Conservation (phyloP, 1,140 invertebrate species). For the Trialeurodes vaporariorum region DNA sequence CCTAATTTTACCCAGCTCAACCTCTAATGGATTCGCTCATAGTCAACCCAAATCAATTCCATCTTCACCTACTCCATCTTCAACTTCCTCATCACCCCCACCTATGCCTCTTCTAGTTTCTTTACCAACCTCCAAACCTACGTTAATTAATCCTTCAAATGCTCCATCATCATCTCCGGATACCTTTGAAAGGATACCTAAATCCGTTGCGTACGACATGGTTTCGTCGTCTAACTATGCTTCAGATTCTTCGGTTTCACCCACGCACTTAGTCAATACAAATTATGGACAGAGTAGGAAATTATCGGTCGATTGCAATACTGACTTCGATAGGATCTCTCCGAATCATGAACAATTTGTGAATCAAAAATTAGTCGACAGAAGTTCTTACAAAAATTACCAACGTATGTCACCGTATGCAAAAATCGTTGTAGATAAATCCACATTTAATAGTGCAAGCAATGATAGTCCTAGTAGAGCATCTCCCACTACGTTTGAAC, state of each 20-base stretch:
- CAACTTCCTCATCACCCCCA: constrained; percentile 2
- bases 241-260: background rate
- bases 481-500: background rate
- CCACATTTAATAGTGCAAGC: background rate
- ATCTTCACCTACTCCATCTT: constrained; percentile 8
- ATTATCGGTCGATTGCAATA: too few relatives aligned
- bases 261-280: background rate
- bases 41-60: background rate
- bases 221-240: background rate
- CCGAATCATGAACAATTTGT: too few relatives aligned
- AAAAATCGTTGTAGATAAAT: background rate
- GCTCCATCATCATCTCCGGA: too few relatives aligned
- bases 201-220: background rate
- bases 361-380: background rate
- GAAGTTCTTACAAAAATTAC: background rate
- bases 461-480: background rate
- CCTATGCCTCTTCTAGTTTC: background rate
- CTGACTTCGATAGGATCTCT: too few relatives aligned
- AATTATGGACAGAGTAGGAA: too few relatives aligned
- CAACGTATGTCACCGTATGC: background rate
- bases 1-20: constrained; percentile 42
- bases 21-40: background rate
- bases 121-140: background rate
- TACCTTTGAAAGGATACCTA: background rate
- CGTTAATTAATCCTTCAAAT: too few relatives aligned